Evolutionary conservation across 1,140 invertebrate species (phyloP).

Genomic region (Papilio glaucus): DNA sequence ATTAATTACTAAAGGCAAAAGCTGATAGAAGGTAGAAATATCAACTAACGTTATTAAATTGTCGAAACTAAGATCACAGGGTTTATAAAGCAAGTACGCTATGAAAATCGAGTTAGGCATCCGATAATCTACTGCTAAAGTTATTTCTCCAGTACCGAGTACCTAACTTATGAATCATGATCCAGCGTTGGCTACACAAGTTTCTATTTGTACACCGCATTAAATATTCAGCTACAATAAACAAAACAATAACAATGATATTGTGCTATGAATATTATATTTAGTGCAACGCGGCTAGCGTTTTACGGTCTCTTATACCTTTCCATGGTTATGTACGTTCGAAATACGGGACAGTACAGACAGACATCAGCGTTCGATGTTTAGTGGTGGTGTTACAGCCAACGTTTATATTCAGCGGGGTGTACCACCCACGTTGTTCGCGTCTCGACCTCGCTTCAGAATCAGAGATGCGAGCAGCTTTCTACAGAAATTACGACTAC

Average conservation of each 20-base stretch:
- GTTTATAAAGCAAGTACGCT: neutral
- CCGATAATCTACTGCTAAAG: slow-evolving; percentile 13
- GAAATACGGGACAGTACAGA: slow-evolving; percentile 40
- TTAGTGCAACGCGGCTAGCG: slow-evolving; percentile 14
- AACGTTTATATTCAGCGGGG: slow-evolving; percentile 64
- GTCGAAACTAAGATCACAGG: neutral
- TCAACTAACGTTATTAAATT: neutral
- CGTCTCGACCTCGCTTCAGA: slow-evolving; percentile 52
- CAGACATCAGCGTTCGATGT: slow-evolving; percentile 43
- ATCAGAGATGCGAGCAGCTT: slow-evolving; percentile 58
- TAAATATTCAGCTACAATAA: slow-evolving; percentile 36
- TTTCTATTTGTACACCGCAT: slow-evolving; percentile 35
- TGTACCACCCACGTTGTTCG: slow-evolving; percentile 65
- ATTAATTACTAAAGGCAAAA: too few relatives aligned
- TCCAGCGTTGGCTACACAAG: slow-evolving; percentile 28
- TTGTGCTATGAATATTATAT: slow-evolving; percentile 32
- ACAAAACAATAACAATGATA: slow-evolving; percentile 38
- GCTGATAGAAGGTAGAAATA: too few relatives aligned
- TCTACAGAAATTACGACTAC: slow-evolving; percentile 37
- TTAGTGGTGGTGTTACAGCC: slow-evolving; percentile 53
- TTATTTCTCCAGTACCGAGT: slow-evolving; percentile 16
- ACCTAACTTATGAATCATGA: slow-evolving; percentile 24
- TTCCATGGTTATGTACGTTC: neutral
- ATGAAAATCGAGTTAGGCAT: slow-evolving; percentile 3
- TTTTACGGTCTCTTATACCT: slow-evolving; percentile 4